Evolutionary conservation across 2,113 vertebrate species (phyloP), one percentile per base, ranked within the genome.

Genomic region (Rhombomys opimus): DNA sequence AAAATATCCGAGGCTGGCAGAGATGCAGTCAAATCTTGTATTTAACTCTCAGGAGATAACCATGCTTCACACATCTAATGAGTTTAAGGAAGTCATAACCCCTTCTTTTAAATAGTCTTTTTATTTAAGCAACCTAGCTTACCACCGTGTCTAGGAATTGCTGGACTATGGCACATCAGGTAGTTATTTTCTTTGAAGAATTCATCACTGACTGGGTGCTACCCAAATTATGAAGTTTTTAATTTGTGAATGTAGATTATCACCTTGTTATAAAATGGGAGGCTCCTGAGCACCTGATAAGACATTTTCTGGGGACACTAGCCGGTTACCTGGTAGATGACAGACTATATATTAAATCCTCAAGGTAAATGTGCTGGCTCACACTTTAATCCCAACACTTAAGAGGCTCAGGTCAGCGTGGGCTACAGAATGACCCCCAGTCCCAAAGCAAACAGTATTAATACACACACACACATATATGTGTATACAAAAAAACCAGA

Each of bases 121-220:
- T 88, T 61, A 3, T 96, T 57, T 93, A n/a, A 92, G 52, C 73
- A 92, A 5, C 46, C 13, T 86, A 59, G 17, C 65, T 89, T 76
- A 14, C 20, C 32, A 25, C 35, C 90, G 57, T 54, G 23, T 52
- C 25, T 41, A 30, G 14, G 10, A 61, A 87, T 11, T 50, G 61
- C 10, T 88, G 54, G 30, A 50, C 22, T 86, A 52, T 82, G 65
- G 27, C 38, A 38, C 8, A 52, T 5, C 7, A 91, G 38, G 18
- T 81, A 18, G 30, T 70, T 84, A 1, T 52, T 23, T 65, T 38
- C 70, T 90, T 65, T 81, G 35, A 93, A 5, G 50, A 96, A 6
- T 11, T 90, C 14, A 59, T 81, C 17, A 84, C 22, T 35, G 61
- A 27, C 6, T 38, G 22, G 2, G 10, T 80, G 7, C 14, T 93